Conservation (phyloP, 2,113 vertebrate species). For the Pao palembangensis region DNA sequence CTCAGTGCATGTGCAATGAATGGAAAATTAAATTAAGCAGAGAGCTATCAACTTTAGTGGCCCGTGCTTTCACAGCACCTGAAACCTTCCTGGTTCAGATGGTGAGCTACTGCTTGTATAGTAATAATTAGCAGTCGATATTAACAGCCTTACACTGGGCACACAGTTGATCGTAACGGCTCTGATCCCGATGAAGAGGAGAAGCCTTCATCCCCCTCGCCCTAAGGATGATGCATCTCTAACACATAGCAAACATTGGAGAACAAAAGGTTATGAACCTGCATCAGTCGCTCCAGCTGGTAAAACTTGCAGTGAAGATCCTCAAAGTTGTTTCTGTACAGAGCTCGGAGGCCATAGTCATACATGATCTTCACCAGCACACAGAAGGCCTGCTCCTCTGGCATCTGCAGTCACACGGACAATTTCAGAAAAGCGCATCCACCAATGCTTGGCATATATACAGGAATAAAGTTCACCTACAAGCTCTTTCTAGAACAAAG, state of each 20-base stretch:
- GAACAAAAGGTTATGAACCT: constrained; percentile 75
- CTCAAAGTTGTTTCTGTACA: constrained; percentile 98
- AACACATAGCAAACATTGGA: not conserved
- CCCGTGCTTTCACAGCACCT: constrained; percentile 13
- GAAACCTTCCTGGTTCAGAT: constrained; percentile 30
- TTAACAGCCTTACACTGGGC: constrained; percentile 19
- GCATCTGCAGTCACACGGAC: constrained; percentile 82
- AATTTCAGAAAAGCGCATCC: not conserved
- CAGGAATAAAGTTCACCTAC: too few relatives aligned
- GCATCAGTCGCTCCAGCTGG: constrained; percentile 91
- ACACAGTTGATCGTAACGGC: constrained; percentile 37
- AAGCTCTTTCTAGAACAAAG: not conserved
- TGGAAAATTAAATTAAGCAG: constrained; percentile 11
- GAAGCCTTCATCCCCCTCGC: constrained; percentile 6
- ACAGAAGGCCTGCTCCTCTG: constrained; percentile 97
- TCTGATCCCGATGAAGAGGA: constrained; percentile 32
- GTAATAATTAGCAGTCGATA: constrained; percentile 35
- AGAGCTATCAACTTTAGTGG: constrained; percentile 5
- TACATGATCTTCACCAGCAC: constrained; percentile 98
- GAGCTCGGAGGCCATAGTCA: constrained; percentile 86
- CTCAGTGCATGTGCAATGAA: not conserved
- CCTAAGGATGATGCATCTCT: constrained; percentile 6
- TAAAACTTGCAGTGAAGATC: constrained; percentile 99
- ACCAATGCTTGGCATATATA: not conserved
- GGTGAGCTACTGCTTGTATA: constrained; percentile 14